Percentiles rank a stretch among this genome's conserved stretches.
These are phyloP conservation scores for Tenthredo distinguenda DNA, from an alignment of 2,888 invertebrate species.

Conservation along the genomic window DNA sequence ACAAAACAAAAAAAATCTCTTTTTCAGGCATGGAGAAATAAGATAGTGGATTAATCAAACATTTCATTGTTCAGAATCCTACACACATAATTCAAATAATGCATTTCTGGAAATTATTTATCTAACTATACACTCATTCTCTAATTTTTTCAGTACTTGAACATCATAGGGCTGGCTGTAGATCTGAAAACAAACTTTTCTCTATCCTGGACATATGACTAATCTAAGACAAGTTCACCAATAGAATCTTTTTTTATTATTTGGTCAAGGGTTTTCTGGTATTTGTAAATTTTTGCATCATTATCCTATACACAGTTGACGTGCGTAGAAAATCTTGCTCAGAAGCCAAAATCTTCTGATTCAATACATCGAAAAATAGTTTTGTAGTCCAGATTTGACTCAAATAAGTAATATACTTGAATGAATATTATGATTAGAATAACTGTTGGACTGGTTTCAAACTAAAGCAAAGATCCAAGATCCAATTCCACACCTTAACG, in stretches of 20 bases:
- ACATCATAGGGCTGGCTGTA: constrained; percentile 58
- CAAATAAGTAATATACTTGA: background rate
- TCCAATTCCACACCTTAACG: background rate
- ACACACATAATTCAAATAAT: background rate
- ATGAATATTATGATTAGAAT: background rate
- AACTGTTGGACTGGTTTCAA: background rate
- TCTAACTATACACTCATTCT: background rate
- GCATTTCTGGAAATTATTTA: background rate
- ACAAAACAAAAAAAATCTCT: background rate
- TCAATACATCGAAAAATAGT: background rate
- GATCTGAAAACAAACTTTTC: constrained; percentile 63
- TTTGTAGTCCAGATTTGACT: background rate
- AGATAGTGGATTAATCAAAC: background rate
- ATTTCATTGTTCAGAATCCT: background rate
- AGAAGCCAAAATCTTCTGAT: background rate
- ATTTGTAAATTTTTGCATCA: background rate
- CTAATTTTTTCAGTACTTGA: constrained; percentile 62
- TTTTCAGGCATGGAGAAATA: background rate
- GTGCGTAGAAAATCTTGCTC: too few relatives aligned
- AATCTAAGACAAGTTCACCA: background rate
- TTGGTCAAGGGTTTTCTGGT: background rate
- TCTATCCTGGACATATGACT: constrained; percentile 63
- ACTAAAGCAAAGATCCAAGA: background rate
- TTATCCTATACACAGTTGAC: background rate
- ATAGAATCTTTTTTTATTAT: background rate